These are phyloP conservation scores for Tamandua tetradactyla DNA, from an alignment of 2,797 vertebrate species.

Conservation along the genomic window DNA sequence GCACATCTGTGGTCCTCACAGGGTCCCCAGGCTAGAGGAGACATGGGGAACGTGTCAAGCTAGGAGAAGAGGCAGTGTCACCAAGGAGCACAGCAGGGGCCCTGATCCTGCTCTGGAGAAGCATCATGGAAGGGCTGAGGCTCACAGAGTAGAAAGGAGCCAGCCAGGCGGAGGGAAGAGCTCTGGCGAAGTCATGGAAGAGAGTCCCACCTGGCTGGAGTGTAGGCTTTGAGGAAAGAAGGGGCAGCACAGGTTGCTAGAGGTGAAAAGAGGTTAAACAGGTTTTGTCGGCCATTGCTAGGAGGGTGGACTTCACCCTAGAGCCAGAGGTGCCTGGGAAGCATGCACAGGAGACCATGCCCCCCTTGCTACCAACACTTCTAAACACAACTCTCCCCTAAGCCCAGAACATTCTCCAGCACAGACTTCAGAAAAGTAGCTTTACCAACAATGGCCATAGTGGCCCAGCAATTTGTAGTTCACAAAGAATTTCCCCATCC, in stretches of 20 bases:
- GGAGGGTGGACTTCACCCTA: too few relatives aligned
- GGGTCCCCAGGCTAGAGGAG: neutral
- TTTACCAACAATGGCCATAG: neutral
- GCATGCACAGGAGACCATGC: too few relatives aligned
- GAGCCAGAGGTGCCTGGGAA: too few relatives aligned
- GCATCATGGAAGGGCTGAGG: neutral
- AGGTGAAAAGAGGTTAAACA: too few relatives aligned
- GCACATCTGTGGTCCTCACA: neutral
- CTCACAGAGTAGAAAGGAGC: neutral
- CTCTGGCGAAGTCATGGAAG: neutral
- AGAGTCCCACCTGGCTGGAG: too few relatives aligned
- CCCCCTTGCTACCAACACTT: neutral
- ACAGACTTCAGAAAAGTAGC: neutral
- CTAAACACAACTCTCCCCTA: neutral
- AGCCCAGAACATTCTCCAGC: neutral
- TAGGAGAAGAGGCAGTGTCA: rapidly evolving
- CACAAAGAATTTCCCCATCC: neutral
- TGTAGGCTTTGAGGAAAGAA: too few relatives aligned
- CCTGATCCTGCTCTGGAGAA: neutral
- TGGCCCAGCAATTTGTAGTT: neutral
- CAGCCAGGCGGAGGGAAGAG: neutral
- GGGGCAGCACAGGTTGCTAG: too few relatives aligned
- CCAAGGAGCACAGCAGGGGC: neutral
- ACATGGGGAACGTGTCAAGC: neutral
- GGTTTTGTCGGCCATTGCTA: too few relatives aligned